phyloP scores from a whole-genome alignment of 2,797 vertebrate species.

The Catostomus latipinnis region DNA sequence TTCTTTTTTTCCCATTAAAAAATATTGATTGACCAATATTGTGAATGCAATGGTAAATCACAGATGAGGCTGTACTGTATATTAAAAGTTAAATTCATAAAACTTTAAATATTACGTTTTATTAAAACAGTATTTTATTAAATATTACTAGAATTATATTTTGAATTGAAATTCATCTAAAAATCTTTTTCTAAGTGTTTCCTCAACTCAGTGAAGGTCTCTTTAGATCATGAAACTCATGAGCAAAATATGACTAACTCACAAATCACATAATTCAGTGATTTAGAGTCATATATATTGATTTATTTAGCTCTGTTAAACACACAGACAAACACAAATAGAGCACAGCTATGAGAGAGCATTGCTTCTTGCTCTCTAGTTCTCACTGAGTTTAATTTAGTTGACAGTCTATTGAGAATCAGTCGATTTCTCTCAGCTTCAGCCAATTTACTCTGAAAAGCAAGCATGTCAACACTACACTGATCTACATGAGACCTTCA shows the following conservation, averaged over 20 bases:
- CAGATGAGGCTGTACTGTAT: neutral
- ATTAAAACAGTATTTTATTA: no score
- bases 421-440: conserved; percentile 17
- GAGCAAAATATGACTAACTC: neutral
- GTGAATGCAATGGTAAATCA: neutral
- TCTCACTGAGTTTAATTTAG: neutral
- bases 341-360: neutral
- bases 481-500: conserved; percentile 19
- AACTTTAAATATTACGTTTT: no score
- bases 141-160: no score
- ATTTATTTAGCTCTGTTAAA: neutral
- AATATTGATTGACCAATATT: neutral
- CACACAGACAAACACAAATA: conserved; percentile 18
- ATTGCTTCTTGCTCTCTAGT: conserved; percentile 1
- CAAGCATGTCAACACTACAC: conserved; percentile 4
- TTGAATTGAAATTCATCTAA: no score
- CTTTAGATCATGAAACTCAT: neutral
- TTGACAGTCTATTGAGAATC: conserved; percentile 8
- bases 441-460: conserved; percentile 32
- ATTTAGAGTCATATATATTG: neutral
- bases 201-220: conserved; percentile 2
- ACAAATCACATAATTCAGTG: neutral
- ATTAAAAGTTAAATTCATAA: no score
- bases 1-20: neutral
- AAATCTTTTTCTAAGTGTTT: no score